phyloP scores from a whole-genome alignment of 2,113 vertebrate genomes.

The Hyperopisus bebe region DNA sequence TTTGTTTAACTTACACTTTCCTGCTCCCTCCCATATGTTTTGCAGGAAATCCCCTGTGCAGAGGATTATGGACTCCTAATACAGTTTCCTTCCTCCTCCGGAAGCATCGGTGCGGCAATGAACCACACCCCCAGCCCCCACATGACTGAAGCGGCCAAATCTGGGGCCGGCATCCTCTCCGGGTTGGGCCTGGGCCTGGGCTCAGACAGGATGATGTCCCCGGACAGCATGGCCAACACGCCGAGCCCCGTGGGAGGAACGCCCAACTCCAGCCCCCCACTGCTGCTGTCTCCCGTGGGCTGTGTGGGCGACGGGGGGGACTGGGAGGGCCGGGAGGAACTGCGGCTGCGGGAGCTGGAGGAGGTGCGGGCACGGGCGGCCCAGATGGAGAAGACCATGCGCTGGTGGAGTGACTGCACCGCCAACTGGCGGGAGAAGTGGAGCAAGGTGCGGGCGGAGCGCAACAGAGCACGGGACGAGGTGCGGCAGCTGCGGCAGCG shows the following conservation, averaged over 20 bases:
- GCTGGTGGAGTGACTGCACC: slow-evolving; percentile 97
- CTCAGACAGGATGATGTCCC: slow-evolving; percentile 68
- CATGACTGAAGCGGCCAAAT: slow-evolving; percentile 57
- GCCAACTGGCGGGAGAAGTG: slow-evolving; percentile 98
- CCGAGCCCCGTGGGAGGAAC: slow-evolving; percentile 78
- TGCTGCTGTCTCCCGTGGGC: slow-evolving; percentile 57
- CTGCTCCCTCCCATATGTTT: neutral
- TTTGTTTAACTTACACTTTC: neutral
- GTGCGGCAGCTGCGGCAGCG: slow-evolving; percentile 84
- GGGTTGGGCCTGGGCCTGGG: slow-evolving; percentile 73
- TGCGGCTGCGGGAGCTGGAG: slow-evolving; percentile 85
- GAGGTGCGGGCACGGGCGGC: slow-evolving; percentile 84
- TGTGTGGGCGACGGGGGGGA: slow-evolving; percentile 66
- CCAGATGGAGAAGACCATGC: slow-evolving; percentile 99
- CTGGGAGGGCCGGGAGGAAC: slow-evolving; percentile 93
- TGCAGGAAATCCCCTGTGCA: slow-evolving; percentile 27
- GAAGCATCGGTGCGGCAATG: slow-evolving; percentile 49
- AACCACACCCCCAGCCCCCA: slow-evolving; percentile 68
- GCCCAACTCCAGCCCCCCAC: slow-evolving; percentile 73
- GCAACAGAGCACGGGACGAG: slow-evolving; percentile 86
- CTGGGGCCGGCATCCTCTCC: slow-evolving; percentile 28
- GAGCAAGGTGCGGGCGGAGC: slow-evolving; percentile 92
- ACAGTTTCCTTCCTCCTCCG: slow-evolving; percentile 10
- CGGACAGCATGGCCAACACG: slow-evolving; percentile 69
- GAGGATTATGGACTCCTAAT: slow-evolving; percentile 29